Base-by-base conservation (phyloP, 2,888 invertebrate genomes). In the Aethes cnicana region DNA sequence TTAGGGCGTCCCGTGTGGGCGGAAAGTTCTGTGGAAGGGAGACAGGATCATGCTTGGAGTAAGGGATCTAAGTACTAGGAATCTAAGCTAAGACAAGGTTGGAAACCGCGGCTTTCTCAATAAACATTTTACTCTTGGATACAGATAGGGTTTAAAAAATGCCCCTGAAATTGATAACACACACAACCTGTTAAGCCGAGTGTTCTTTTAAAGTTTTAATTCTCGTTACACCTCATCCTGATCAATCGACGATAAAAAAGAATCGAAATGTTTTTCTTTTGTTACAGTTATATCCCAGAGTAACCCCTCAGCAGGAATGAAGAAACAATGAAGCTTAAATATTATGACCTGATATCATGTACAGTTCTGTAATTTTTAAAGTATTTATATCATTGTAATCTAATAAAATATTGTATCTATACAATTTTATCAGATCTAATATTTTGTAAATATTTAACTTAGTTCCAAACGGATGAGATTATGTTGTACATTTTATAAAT, bases 231-330 rank as follows among this genome's bases (percentile, higher is more conserved):
- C n/a, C n/a, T n/a, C n/a, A n/a, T n/a, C n/a, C n/a, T n/a, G n/a
- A n/a, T n/a, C n/a, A n/a, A n/a, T n/a, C n/a, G n/a, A n/a, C n/a
- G n/a, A n/a, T n/a, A n/a, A n/a, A n/a, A n/a, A n/a, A n/a, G n/a
- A n/a, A n/a, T n/a, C n/a, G n/a, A n/a, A 43, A 35, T 35, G 11
- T 7, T n/a, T 39, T 55, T 64, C 63, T 62, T 60, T 72, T 69
- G 59, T 90, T 90, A 1, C 88, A 92, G 92, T 88, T 92, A 77
- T 92, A 92, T 76, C 92, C 92, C 69, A 90, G 92, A 82, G 91
- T 92, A 77, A 90, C 91, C 76, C 79, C 91, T 66, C 92, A 92
- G 84, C 90, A 88, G 66, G 89, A 90, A 56, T 84, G 58, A 69
- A 53, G 59, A 59, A 57, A 58, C 60, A 59, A 54, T 54, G 55